Conservation (phyloP, 2,888 invertebrate species). For the Allygus modestus region DNA sequence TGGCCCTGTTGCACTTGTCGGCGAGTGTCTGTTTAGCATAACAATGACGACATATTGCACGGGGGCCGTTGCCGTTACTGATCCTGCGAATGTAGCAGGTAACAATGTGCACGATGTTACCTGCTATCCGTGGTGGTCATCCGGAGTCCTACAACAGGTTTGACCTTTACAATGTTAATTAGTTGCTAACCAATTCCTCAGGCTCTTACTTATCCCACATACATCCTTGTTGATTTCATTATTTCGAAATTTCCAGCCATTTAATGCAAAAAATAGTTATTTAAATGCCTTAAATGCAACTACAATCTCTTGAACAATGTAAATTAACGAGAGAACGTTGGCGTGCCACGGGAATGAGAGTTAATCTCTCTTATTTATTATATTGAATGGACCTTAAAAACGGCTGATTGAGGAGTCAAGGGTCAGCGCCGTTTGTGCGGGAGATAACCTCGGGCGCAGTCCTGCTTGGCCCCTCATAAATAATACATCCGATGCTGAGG, state of each 20-base stretch:
- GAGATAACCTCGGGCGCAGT: not conserved
- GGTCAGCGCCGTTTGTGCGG: not conserved
- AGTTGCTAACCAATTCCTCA: no score
- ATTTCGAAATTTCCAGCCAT: no score
- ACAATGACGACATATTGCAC: constrained; percentile 1
- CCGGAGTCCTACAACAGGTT: not conserved
- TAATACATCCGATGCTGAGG: not conserved
- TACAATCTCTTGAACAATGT: not conserved
- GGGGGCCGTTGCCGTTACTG: not conserved
- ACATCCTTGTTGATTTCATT: no score
- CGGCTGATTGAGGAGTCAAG: not conserved
- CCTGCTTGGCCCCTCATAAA: not conserved
- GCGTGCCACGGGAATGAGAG: not conserved
- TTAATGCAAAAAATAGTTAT: no score
- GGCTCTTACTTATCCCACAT: no score
- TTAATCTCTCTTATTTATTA: not conserved
- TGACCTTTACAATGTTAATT: no score
- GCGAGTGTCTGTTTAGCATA: constrained; percentile 4
- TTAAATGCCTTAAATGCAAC: not conserved
- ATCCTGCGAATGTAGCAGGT: constrained; percentile 1
- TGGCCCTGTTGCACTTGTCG: constrained; percentile 2
- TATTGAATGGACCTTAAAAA: constrained; percentile 22
- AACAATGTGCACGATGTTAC: no score
- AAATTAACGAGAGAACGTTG: not conserved
- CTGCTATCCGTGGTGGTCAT: not conserved